phyloP scores from a whole-genome alignment of 2,888 invertebrate species.

The Ophion ellenae region DNA sequence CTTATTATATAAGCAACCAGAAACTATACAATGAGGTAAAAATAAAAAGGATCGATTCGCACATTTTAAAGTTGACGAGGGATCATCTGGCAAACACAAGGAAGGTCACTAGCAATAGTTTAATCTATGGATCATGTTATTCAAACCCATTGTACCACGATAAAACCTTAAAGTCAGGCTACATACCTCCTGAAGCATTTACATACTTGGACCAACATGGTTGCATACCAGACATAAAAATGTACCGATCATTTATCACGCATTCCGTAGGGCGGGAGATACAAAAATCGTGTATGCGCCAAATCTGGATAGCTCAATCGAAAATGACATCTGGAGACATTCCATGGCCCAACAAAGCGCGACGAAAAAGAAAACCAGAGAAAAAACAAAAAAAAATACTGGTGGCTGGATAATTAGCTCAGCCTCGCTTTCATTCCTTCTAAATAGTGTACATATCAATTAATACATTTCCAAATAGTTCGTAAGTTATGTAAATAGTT shows the following conservation, averaged over 20 bases:
- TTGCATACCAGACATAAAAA: slow-evolving; percentile 46
- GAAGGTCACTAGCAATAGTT: slow-evolving; percentile 3
- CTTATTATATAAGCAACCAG: slow-evolving; percentile 49
- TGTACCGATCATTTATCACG: slow-evolving; percentile 58
- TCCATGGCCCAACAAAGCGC: slow-evolving; percentile 20
- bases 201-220: slow-evolving; percentile 25
- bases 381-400: slow-evolving; percentile 24
- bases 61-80: slow-evolving; percentile 47
- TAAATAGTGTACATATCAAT: no score
- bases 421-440: no score
- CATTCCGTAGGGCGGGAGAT: slow-evolving; percentile 16
- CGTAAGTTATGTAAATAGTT: no score
- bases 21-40: slow-evolving; percentile 46
- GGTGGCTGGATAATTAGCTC: not conserved
- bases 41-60: slow-evolving; percentile 52
- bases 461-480: no score
- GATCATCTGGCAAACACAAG: slow-evolving; percentile 43
- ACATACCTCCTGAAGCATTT: slow-evolving; percentile 52
- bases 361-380: slow-evolving; percentile 27
- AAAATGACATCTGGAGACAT: not conserved
- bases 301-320: not conserved
- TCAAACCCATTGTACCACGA: not conserved
- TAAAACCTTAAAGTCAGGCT: slow-evolving; percentile 17
- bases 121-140: not conserved
- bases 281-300: slow-evolving; percentile 23